Base-by-base conservation (phyloP, 2,113 vertebrate species). In the Columba janthina region DNA sequence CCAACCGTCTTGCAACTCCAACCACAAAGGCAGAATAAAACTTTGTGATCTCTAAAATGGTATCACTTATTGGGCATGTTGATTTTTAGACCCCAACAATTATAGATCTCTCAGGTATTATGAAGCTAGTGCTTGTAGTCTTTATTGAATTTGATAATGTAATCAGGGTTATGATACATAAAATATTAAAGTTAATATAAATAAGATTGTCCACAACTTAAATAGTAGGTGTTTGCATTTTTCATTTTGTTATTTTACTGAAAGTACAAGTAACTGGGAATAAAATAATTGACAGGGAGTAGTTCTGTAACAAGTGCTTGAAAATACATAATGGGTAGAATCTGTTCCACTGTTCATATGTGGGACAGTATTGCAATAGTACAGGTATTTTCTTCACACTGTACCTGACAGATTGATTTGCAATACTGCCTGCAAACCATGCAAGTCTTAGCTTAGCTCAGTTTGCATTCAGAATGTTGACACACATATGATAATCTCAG, bases 371-470 rank as follows among this genome's bases (percentile, higher is more conserved):
- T 42, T 72, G 44, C 80, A 85, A 8, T 32, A 84, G 17, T 8
- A 24, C 1, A 2, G 58, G 51, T 61, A 4, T 94, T 95, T 90
- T 72, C 51, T 78, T 42, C 40, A 65, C 40, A 1, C 42, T 54
- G 46, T 16, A 54, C 69, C 36, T 75, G 93, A n/a, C 57, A 54
- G 76, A 53, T 58, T 61, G 58, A 25, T 79, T 94, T 48, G 5
- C 82, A 82, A 75, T 44, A 54, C 38, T 93, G 83, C 72, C 71
- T 94, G 83, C 94, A 95, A 96, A 95, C 77, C 65, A 22, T 69
- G 17, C 17, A 66, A 85, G 57, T 29, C 44, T 96, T 80, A 58
- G 38, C 34, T 96, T 92, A 70, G 89, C 91, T 94, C 91, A 48
- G 28, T 90, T 92, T 84, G 80, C 69, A 56, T 10, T 46, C 46